Percentiles rank a stretch among this genome's conserved stretches.
Conservation (phyloP, 2,797 vertebrate species). For the Mus spretus region DNA sequence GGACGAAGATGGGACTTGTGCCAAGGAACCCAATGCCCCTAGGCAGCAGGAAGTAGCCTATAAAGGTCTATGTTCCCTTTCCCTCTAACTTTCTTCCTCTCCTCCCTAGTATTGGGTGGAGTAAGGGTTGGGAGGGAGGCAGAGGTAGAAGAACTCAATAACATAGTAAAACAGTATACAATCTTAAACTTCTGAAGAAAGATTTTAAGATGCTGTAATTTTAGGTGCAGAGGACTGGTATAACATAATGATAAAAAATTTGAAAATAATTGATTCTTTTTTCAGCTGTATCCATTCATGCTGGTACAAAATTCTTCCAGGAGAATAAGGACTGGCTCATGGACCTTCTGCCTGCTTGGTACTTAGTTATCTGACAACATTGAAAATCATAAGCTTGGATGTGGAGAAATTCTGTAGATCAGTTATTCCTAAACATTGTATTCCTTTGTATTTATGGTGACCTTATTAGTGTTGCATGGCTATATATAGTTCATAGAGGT, state of each 20-base stretch:
- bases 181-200: slow-evolving; percentile 33
- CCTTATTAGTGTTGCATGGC: slow-evolving; percentile 2
- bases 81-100: neutral
- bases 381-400: neutral
- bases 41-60: neutral
- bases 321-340: neutral
- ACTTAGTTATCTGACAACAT: slow-evolving; percentile 34
- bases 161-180: neutral
- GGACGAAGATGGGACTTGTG: neutral
- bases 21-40: neutral
- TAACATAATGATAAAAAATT: slow-evolving; percentile 20
- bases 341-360: neutral
- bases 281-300: neutral
- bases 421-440: slow-evolving; percentile 32
- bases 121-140: neutral
- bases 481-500: neutral
- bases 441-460: slow-evolving; percentile 16
- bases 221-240: slow-evolving; percentile 30
- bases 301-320: neutral
- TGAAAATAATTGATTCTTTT: slow-evolving; percentile 53
- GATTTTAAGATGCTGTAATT: slow-evolving; percentile 49
- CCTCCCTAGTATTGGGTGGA: neutral
- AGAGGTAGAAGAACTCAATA: neutral
- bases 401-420: neutral
- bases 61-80: no score